Conservation (phyloP, 2,113 vertebrate species). For the Coracopsis vasa region DNA sequence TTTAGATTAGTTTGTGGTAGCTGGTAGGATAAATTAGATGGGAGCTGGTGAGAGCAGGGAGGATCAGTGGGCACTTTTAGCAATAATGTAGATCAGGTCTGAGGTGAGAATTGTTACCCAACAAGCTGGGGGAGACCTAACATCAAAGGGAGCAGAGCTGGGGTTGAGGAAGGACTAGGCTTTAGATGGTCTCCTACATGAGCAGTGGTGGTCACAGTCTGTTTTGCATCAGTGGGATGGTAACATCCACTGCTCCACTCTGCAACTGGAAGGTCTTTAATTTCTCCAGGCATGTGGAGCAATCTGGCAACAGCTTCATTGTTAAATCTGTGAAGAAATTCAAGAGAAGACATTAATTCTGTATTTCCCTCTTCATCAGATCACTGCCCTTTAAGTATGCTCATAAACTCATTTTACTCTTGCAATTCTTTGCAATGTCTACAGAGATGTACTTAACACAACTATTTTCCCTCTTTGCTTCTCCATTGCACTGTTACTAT, state of each 20-base stretch:
- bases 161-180: neutral
- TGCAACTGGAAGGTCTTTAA: neutral
- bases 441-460: neutral
- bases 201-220: neutral
- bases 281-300: neutral
- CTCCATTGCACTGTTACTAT: neutral
- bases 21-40: neutral
- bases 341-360: neutral
- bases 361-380: neutral
- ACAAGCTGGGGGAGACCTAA: neutral
- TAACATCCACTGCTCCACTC: neutral
- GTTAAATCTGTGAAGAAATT: neutral
- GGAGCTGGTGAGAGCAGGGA: neutral
- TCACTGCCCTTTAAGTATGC: slow-evolving; percentile 12
- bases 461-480: neutral
- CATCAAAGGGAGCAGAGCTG: neutral
- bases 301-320: neutral
- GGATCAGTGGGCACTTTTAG: neutral
- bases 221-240: neutral
- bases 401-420: neutral
- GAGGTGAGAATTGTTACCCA: neutral
- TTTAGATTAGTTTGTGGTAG: slow-evolving; percentile 11
- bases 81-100: neutral
- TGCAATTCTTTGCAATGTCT: neutral
- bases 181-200: neutral